A percentile compares a stretch with the other conserved stretches of the same genome.
phyloP scores from a whole-genome alignment of 2,888 invertebrate genomes.

The Acleris holmiana region DNA sequence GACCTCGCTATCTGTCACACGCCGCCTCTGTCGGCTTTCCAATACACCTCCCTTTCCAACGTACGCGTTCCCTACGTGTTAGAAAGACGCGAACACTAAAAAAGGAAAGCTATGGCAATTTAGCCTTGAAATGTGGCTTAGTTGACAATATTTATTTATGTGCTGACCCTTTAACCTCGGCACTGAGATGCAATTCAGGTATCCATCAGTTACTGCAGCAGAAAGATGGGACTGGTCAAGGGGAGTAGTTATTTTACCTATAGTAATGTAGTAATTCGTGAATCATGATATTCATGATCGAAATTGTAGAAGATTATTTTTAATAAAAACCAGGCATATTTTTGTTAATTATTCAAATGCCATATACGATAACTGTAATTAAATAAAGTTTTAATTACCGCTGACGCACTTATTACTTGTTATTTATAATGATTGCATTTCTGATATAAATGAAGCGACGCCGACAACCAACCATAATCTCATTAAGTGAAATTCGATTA shows the following conservation, averaged over 20 bases:
- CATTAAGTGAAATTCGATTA: conserved; percentile 65
- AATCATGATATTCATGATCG: too few relatives aligned
- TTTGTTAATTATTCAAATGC: too few relatives aligned
- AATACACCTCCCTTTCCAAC: conserved; percentile 37
- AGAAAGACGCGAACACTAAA: conserved; percentile 43
- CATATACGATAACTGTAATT: too few relatives aligned
- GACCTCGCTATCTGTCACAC: conserved; percentile 65
- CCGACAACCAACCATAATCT: conserved; percentile 43
- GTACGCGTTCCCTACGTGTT: conserved; percentile 25
- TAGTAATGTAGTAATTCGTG: too few relatives aligned
- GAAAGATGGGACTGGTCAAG: not conserved
- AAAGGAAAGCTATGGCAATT: conserved; percentile 41
- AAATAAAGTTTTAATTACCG: too few relatives aligned
- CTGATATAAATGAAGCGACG: conserved; percentile 18
- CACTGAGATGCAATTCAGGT: conserved; percentile 10
- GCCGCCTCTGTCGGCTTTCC: conserved; percentile 53
- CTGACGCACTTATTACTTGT: too few relatives aligned
- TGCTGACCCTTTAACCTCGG: conserved; percentile 12
- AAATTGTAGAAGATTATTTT: too few relatives aligned
- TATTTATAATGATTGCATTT: conserved; percentile 1
- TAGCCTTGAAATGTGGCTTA: conserved; percentile 41
- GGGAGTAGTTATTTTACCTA: too few relatives aligned
- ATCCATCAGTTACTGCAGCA: not conserved
- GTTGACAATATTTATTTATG: conserved; percentile 28
- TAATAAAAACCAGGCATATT: too few relatives aligned